Conservation (phyloP, 92 coral and sea anemone species). For the Epizoanthus illoricatus region DNA sequence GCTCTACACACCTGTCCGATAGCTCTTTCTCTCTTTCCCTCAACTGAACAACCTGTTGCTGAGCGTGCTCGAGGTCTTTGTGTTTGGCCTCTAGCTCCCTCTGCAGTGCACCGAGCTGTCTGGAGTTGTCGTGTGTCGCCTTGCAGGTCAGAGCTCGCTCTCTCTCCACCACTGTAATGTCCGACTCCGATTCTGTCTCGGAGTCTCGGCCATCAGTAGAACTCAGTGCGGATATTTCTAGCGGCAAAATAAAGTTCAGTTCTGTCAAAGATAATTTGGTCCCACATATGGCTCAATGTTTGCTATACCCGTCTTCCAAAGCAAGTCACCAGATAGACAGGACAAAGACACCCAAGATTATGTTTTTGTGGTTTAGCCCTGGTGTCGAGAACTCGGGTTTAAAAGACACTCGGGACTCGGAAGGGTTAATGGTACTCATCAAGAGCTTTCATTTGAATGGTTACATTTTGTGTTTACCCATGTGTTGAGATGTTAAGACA, state of each 20-base stretch:
- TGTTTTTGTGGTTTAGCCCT: no score
- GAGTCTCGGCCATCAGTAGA: slow-evolving; percentile 46
- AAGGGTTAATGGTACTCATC: no score
- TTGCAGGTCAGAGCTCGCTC: slow-evolving; percentile 26
- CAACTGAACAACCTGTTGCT: slow-evolving; percentile 62
- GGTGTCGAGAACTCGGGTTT: no score
- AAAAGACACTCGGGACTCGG: no score
- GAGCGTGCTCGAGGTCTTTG: slow-evolving; percentile 76
- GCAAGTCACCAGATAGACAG: no score
- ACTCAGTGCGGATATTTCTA: slow-evolving; percentile 71
- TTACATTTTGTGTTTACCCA: no score
- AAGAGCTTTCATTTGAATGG: no score
- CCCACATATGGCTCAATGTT: no score
- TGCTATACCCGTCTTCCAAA: no score
- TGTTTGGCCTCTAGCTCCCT: slow-evolving; percentile 66
- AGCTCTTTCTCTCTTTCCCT: slow-evolving; percentile 72
- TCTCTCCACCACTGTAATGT: slow-evolving; percentile 24
- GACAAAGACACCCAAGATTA: no score
- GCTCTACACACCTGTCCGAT: slow-evolving; percentile 66
- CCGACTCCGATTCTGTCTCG: slow-evolving; percentile 38
- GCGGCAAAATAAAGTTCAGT: background rate
- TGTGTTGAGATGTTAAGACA: no score
- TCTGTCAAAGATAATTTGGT: no score
- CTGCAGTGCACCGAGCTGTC: slow-evolving; percentile 41
- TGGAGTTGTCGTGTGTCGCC: slow-evolving; percentile 25